These are phyloP conservation scores for Megaceryle alcyon DNA, from an alignment of 2,797 vertebrate genomes.

Conservation along the genomic window DNA sequence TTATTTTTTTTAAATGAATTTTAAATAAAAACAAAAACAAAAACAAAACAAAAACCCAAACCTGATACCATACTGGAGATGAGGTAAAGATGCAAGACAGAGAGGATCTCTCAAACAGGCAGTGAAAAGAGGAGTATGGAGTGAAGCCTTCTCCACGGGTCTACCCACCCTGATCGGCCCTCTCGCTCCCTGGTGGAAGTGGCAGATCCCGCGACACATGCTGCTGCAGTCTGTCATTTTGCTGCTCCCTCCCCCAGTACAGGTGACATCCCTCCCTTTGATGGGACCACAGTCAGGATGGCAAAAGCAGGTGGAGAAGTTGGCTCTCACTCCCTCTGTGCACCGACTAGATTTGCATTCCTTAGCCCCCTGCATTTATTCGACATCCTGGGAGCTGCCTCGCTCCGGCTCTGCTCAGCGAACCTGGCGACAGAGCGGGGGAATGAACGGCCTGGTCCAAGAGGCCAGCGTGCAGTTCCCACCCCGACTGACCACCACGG, in stretches of 20 bases:
- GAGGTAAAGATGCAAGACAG: not conserved
- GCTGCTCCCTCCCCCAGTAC: not conserved
- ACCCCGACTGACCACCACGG: not conserved
- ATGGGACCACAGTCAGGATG: fast-evolving
- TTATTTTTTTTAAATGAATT: too few relatives aligned
- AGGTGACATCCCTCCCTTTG: not conserved
- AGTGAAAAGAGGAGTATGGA: not conserved
- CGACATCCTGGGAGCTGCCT: not conserved
- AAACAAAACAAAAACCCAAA: too few relatives aligned
- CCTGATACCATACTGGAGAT: not conserved
- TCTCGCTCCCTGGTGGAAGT: not conserved
- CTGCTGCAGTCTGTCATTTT: not conserved
- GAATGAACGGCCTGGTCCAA: not conserved
- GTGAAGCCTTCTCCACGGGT: fast-evolving
- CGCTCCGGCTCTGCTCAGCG: not conserved
- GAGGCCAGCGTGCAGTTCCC: not conserved
- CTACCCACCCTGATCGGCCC: not conserved
- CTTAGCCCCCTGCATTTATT: fast-evolving
- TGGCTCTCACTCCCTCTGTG: not conserved
- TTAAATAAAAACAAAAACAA: too few relatives aligned
- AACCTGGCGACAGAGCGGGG: fast-evolving
- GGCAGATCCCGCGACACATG: fast-evolving
- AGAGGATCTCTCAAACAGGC: not conserved
- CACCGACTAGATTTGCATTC: not conserved
- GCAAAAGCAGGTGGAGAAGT: fast-evolving